A percentile compares a stretch with the other conserved stretches of the same genome.
Evolutionary conservation across 1,140 invertebrate species (phyloP).

Genomic region (Ditylenchus dipsaci): DNA sequence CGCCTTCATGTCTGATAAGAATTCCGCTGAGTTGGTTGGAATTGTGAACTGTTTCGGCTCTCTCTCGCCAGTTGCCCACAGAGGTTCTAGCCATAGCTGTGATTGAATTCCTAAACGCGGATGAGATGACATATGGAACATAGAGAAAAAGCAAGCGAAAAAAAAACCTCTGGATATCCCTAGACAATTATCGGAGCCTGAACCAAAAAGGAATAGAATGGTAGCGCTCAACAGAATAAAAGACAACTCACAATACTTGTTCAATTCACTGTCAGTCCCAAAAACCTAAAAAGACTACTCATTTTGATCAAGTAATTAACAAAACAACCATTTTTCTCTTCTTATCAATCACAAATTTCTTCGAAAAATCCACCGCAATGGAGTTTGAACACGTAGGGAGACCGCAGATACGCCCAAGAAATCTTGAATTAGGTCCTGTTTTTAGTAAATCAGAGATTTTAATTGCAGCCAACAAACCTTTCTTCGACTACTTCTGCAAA

Average conservation of each 20-base stretch:
- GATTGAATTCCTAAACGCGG: not conserved
- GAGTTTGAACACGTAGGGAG: not conserved
- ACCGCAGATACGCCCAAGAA: constrained; percentile 8
- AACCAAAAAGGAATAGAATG: not conserved
- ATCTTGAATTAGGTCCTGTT: not conserved
- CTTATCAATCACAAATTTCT: constrained; percentile 9
- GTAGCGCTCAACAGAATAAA: not conserved
- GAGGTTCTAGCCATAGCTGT: not conserved
- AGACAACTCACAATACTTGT: not conserved
- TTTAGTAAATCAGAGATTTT: not conserved
- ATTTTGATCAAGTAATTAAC: too few relatives aligned
- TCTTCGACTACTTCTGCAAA: not conserved
- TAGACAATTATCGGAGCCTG: not conserved
- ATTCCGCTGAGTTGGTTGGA: not conserved
- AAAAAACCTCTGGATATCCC: not conserved
- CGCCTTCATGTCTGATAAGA: not conserved
- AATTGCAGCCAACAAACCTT: constrained; percentile 3
- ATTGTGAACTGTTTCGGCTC: not conserved
- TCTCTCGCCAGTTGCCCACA: not conserved
- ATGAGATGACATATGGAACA: not conserved
- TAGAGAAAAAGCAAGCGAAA: not conserved
- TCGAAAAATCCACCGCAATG: not conserved
- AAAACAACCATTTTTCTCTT: not conserved
- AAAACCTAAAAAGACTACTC: not conserved
- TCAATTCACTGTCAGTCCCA: not conserved